phyloP scores from a whole-genome alignment of 2,888 invertebrate genomes.

The Cryptocheilus praepositus region DNA sequence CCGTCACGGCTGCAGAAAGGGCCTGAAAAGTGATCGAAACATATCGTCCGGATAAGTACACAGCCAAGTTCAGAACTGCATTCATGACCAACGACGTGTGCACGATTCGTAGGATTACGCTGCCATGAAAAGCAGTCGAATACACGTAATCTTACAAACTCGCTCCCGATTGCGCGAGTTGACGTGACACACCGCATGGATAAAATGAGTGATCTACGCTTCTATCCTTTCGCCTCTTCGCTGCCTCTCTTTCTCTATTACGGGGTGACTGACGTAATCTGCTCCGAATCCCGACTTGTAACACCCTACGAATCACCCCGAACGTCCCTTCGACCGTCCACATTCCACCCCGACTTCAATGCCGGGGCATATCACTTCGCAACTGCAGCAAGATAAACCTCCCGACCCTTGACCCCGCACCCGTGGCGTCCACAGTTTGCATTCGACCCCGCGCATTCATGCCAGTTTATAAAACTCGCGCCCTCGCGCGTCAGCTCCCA shows the following conservation, averaged over 20 bases:
- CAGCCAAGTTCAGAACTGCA: neutral
- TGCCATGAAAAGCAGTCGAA: neutral
- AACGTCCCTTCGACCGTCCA: constrained; percentile 38
- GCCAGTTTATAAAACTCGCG: constrained; percentile 61
- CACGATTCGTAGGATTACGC: neutral
- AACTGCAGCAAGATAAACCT: constrained; percentile 60
- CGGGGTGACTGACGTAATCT: constrained; percentile 57
- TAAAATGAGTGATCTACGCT: neutral
- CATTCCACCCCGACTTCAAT: constrained; percentile 56
- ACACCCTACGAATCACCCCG: constrained; percentile 49
- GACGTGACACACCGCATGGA: neutral
- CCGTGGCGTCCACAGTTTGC: constrained; percentile 47
- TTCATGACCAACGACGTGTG: constrained; percentile 3
- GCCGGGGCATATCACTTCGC: constrained; percentile 55
- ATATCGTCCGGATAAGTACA: neutral
- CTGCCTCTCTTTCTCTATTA: constrained; percentile 26
- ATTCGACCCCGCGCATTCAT: constrained; percentile 57
- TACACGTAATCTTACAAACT: too few species aligned
- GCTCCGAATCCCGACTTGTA: constrained; percentile 54
- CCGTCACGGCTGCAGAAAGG: neutral
- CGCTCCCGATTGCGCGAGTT: neutral
- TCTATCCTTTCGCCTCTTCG: too few species aligned
- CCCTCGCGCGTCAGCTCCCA: constrained; percentile 29
- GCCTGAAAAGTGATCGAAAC: neutral
- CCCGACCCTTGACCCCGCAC: constrained; percentile 58